Evolutionary conservation across 2,888 invertebrate genomes (phyloP).

Genomic region (Apamea sordens): DNA sequence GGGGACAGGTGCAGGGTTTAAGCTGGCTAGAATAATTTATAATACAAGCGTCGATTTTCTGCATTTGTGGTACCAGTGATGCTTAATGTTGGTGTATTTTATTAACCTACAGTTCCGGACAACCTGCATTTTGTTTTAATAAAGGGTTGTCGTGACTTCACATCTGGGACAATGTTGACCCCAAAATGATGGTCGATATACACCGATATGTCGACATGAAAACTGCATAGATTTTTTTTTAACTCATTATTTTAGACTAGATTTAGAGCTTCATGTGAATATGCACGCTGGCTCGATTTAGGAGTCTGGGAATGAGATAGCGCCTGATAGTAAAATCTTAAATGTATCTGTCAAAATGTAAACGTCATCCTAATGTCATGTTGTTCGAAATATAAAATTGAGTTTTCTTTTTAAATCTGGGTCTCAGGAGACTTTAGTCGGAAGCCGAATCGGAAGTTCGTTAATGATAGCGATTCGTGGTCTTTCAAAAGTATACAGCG

Average conservation of each 20-base stretch:
- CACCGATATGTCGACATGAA: not conserved
- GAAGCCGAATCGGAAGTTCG: not conserved
- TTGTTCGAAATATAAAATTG: slow-evolving; percentile 1
- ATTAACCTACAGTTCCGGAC: not conserved
- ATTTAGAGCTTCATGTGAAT: not conserved
- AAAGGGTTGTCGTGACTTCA: not conserved
- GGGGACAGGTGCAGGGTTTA: not conserved
- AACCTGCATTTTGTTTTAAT: not conserved
- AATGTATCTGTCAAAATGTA: not conserved
- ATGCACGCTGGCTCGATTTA: not conserved
- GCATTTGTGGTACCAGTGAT: not conserved
- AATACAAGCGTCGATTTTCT: not conserved
- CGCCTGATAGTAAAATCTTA: not conserved
- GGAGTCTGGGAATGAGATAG: not conserved
- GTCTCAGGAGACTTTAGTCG: not conserved
- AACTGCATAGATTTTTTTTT: not conserved
- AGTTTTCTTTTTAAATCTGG: not conserved
- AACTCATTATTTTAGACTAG: not conserved
- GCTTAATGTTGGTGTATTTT: not conserved
- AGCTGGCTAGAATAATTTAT: slow-evolving; percentile 11
- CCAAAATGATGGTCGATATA: not conserved
- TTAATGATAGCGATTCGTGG: not conserved
- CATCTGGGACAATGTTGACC: not conserved
- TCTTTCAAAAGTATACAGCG: too few species aligned
- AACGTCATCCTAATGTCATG: not conserved